Evolutionary conservation across 2,113 vertebrate species (phyloP).

Genomic region (Onychostruthus taczanowskii): DNA sequence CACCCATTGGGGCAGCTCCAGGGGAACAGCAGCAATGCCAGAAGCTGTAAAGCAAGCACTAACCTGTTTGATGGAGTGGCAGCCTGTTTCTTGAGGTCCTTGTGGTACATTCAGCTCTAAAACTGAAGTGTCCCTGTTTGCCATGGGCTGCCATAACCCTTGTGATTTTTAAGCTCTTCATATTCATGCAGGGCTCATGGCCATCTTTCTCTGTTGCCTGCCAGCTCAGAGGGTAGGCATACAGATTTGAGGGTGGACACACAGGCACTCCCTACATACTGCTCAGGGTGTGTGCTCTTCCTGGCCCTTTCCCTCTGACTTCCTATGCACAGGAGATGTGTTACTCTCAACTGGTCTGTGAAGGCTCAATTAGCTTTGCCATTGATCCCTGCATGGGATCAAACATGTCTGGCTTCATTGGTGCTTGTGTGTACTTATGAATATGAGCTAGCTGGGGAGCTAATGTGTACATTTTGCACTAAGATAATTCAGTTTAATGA

Average conservation of each 20-base stretch:
- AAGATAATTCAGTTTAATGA: constrained; percentile 46
- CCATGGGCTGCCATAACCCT: neutral
- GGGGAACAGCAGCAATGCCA: neutral
- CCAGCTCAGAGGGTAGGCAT: neutral
- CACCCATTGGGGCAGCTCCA: neutral
- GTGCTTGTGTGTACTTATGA: neutral
- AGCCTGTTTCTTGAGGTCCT: neutral
- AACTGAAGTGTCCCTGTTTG: neutral
- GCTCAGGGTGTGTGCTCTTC: neutral
- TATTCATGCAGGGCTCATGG: fast-evolving
- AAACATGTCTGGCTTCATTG: neutral
- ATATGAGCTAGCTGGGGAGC: neutral
- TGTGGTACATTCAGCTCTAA: neutral
- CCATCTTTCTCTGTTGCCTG: neutral
- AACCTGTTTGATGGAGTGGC: neutral
- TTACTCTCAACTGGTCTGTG: neutral
- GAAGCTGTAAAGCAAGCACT: neutral
- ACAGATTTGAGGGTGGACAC: neutral
- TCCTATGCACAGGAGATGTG: neutral
- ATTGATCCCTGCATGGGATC: neutral
- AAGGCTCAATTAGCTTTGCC: neutral
- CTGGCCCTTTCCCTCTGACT: neutral
- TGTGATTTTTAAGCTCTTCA: neutral
- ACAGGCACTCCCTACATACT: neutral
- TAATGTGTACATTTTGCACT: constrained; percentile 13